phyloP scores from a whole-genome alignment of 53 echinoderm and acorn worm species.

The Apostichopus leukothele region DNA sequence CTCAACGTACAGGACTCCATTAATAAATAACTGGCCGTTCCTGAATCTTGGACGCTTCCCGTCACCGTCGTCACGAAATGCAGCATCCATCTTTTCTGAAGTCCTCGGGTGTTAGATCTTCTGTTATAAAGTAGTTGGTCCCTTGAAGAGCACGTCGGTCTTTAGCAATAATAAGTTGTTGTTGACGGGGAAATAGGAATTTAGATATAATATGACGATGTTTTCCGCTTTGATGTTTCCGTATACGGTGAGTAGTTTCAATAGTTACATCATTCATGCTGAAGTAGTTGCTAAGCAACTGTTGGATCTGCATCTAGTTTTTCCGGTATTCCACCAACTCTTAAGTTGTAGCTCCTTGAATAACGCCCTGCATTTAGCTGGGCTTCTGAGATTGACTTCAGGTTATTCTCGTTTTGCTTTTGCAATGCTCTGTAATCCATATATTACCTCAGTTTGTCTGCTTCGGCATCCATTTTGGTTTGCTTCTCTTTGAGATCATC shows the following conservation, averaged over 20 bases:
- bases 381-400: neutral
- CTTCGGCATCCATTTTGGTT: neutral
- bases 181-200: neutral
- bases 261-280: neutral
- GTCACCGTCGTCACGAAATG: neutral
- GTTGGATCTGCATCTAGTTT: conserved; percentile 6
- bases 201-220: neutral
- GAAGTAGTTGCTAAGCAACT: neutral
- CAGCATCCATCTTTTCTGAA: conserved; percentile 15
- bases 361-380: neutral
- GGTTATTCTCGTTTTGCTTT: neutral
- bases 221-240: neutral
- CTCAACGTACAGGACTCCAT: too few relatives aligned
- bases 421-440: neutral
- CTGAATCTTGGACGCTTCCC: neutral
- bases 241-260: neutral
- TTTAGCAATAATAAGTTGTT: neutral
- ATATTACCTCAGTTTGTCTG: neutral
- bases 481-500: conserved; percentile 9
- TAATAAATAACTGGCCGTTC: neutral
- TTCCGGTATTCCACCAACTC: neutral
- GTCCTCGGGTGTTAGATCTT: neutral
- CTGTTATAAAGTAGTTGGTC: neutral
- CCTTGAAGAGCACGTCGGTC: neutral
- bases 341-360: neutral